Conservation (phyloP, 2,888 invertebrate genomes). For the Brachypterus glaber region DNA sequence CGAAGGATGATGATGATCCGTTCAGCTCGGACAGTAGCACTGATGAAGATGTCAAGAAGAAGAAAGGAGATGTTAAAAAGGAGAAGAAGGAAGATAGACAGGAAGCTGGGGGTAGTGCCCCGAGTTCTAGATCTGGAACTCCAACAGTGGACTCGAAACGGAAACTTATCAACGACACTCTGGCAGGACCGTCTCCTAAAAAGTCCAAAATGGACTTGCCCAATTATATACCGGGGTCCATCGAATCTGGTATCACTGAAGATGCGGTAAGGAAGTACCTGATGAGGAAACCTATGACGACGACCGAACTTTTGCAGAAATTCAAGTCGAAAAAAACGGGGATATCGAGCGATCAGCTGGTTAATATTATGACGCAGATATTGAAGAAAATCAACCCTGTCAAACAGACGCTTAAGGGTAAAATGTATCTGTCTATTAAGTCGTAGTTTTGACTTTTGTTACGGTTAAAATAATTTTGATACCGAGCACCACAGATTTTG, state of each 20-base stretch:
- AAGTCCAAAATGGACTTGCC: conserved; percentile 47
- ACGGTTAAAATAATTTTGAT: too few relatives aligned
- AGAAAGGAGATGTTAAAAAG: conserved; percentile 41
- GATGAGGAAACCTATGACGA: conserved; percentile 95
- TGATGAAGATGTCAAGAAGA: conserved; percentile 60
- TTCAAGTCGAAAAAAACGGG: conserved; percentile 92
- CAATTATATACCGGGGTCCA: conserved; percentile 44
- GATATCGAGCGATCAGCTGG: conserved; percentile 80
- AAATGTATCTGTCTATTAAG: conserved; percentile 89
- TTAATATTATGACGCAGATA: conserved; percentile 89
- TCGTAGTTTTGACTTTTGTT: conserved; percentile 34
- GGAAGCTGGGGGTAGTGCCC: conserved; percentile 38
- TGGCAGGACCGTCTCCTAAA: conserved; percentile 44
- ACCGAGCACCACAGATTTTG: too few relatives aligned
- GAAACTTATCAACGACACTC: conserved; percentile 38
- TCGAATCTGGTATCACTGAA: conserved; percentile 83
- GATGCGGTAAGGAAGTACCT: conserved; percentile 91
- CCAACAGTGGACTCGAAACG: conserved; percentile 42
- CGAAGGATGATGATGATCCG: conserved; percentile 54
- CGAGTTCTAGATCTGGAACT: conserved; percentile 47
- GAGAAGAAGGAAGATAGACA: conserved; percentile 41
- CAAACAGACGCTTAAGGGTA: conserved; percentile 83
- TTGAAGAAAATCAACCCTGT: conserved; percentile 90
- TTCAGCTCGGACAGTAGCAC: conserved; percentile 61
- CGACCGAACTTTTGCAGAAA: conserved; percentile 89